Base-by-base conservation (phyloP, 2,113 vertebrate species). In the Mormyrus iriodes region DNA sequence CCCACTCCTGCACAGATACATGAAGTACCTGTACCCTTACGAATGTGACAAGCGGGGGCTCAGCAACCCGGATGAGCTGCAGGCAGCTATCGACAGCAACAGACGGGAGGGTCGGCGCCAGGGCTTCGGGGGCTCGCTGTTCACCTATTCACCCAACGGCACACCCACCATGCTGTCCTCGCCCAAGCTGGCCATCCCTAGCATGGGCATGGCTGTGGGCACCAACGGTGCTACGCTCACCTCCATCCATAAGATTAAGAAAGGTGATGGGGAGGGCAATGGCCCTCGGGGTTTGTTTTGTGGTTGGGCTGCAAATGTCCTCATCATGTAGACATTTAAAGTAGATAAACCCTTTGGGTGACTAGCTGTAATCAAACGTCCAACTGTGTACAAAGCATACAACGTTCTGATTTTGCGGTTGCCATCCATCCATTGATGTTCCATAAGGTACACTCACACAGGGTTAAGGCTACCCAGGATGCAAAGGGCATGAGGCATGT, bases 11-110 rank as follows among this genome's bases (percentile, higher is more conserved):
- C 1, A 0, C 94, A 99, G 98, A 94, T 99, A 99, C 94, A 99
- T 99, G 98, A 99, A 99, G 96, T 99, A 99, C 94, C 93, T 99
- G 90, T 99, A 99, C 90, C 98, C 98, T 27, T 99, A 99, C 3
- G 98, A 99, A 96, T 99, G 98, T 94, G 98, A 99, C 92, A 98
- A 98, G 92, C 95, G 97, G 0, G 95, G 97, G 39, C 96, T 99
- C 89, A 99, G 98, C 95, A 99, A 97, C 95, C 98, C 98, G 92
- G 99, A 97, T 0, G 98, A 99, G 93, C 97, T 99, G 89, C 98
- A 99, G 95, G 98, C 97, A 0, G 98, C 98, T 93, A 99, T 99
- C 3, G 98, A 99, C 95, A 99, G 98, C 92, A 99, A 99, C 93
- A 95, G 98, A 4, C 93, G 98, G 1, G 98, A 99, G 91, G 98